Evolutionary conservation across 2,888 invertebrate species (phyloP), one percentile per base, ranked within the genome.

Genomic region (Metopia argyrocephala): DNA sequence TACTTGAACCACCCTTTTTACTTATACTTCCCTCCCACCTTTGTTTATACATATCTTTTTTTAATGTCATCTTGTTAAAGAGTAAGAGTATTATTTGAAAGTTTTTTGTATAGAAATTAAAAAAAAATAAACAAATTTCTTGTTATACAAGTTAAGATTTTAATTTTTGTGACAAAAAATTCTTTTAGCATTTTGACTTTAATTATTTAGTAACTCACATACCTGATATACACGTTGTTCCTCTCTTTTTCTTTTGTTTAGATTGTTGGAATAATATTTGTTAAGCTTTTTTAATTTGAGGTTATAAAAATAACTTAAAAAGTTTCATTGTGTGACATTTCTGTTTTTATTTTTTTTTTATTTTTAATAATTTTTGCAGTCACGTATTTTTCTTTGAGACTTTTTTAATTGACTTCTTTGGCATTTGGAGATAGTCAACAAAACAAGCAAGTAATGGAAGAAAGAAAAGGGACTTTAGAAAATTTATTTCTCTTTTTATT

Each of bases 331-430:
- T 31, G 18, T 48, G 27, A 56, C n/a, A 21, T 78, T 75, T 56
- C 76, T 15, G 15, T 75, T 68, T 76, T 73, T 46, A 61, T 57
- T 71, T 54, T 78, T 62, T 65, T 59, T 69, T 69, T 48, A 20
- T 59, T 18, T 62, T 80, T 79, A 80, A 70, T 80, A 82, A 78
- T 71, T 75, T 82, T 83, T 83, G 84, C 56, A 82, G 87, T 89
- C 89, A 89, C 89, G 89, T 89, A 86, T 85, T 86, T 84, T 78
- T 61, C 69, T 83, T 38, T 86, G 81, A 85, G 85, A 85, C 85
- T 85, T 87, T 87, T 88, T 89, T 89, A 89, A 89, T 89, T 89
- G 89, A 89, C 89, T 89, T 83, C 75, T 83, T 82, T 85, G 83
- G 82, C 50, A 31, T 57, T 48, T 31, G 54, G 54, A 48, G 46